phyloP scores from a whole-genome alignment of 2,888 invertebrate species.

The Melikaiella ostensackeni region DNA sequence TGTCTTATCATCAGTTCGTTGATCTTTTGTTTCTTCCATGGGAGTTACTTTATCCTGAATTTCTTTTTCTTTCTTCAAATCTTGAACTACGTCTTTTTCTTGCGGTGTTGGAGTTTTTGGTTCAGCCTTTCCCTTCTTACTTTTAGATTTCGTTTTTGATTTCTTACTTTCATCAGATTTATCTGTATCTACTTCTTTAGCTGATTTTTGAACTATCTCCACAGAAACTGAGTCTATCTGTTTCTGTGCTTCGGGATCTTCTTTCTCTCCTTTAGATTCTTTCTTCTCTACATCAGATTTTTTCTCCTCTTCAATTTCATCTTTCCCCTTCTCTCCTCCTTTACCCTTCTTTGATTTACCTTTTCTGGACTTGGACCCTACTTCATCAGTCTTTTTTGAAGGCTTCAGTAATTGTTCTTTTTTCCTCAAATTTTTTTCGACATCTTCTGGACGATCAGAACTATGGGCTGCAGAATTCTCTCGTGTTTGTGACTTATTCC shows the following conservation, averaged over 20 bases:
- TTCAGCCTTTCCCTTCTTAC: slow-evolving; percentile 9
- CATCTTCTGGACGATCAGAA: slow-evolving; percentile 41
- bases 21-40: slow-evolving; percentile 49
- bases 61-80: slow-evolving; percentile 43
- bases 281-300: slow-evolving; percentile 50
- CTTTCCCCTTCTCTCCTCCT: slow-evolving; percentile 42
- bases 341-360: slow-evolving; percentile 41
- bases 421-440: slow-evolving; percentile 24
- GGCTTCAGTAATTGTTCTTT: slow-evolving; percentile 45
- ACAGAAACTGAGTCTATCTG: not conserved
- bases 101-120: not conserved
- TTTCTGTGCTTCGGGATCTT: not conserved
- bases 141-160: slow-evolving; percentile 18
- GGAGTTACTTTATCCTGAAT: slow-evolving; percentile 5
- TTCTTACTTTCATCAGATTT: not conserved
- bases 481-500: slow-evolving; percentile 54
- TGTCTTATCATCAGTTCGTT: slow-evolving; percentile 44
- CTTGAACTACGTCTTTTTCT: slow-evolving; percentile 42
- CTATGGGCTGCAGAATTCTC: slow-evolving; percentile 26
- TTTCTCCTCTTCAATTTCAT: slow-evolving; percentile 41
- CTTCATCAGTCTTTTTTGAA: slow-evolving; percentile 48
- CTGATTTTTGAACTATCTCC: not conserved
- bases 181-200: not conserved
- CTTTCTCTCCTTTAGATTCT: slow-evolving; percentile 41
- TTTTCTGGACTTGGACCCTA: slow-evolving; percentile 48